phyloP scores from a whole-genome alignment of 2,797 vertebrate genomes.

The Paedocypris micromegethes region DNA sequence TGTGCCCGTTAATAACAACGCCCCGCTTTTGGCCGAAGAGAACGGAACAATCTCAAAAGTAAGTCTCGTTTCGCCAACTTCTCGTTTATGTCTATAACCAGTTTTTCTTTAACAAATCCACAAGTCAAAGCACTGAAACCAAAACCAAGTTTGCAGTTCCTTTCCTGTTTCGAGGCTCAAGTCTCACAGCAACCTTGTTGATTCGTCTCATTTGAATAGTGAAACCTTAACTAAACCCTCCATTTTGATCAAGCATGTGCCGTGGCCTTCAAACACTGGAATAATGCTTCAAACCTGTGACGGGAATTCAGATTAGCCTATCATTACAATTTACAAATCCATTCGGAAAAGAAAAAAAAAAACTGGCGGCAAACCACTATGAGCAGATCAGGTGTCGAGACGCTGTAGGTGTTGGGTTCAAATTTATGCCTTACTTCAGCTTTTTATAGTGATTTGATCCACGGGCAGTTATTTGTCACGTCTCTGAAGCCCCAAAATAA shows the following conservation, averaged over 20 bases:
- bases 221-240: neutral
- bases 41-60: constrained; percentile 83
- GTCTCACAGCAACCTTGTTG: neutral
- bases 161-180: constrained; percentile 56
- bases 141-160: constrained; percentile 47
- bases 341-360: constrained; percentile 58
- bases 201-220: neutral
- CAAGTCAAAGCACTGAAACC: constrained; percentile 42
- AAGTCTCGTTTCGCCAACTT: constrained; percentile 43
- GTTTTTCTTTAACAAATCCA: constrained; percentile 39
- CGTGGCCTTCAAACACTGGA: neutral
- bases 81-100: constrained; percentile 31
- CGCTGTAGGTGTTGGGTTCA: constrained; percentile 65
- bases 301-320: constrained; percentile 6
- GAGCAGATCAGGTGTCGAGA: constrained; percentile 57
- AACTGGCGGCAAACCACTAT: constrained; percentile 46
- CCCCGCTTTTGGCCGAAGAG: constrained; percentile 77
- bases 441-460: constrained; percentile 78
- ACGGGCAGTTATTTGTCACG: constrained; percentile 74
- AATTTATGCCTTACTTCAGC: constrained; percentile 74
- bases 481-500: constrained; percentile 75
- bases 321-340: constrained; percentile 41
- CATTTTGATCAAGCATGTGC: neutral
- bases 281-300: constrained; percentile 12
- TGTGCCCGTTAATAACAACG: constrained; percentile 68